Evolutionary conservation across 2,113 vertebrate species (phyloP).

Genomic region (Nothocercus julius): DNA sequence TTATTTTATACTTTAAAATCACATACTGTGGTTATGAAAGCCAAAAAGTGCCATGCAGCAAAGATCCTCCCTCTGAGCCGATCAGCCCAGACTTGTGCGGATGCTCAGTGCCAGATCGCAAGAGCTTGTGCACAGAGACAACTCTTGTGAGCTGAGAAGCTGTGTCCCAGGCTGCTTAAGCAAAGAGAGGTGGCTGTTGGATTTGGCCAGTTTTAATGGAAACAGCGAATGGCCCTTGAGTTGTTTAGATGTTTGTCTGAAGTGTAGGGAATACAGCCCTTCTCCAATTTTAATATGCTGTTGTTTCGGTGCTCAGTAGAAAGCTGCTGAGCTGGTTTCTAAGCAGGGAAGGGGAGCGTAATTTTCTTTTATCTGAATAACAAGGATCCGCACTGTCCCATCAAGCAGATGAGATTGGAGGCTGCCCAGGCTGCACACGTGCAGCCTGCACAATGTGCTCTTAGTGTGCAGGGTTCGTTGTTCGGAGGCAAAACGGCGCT

Average conservation of each 20-base stretch:
- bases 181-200: not conserved
- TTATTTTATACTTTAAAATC: not conserved
- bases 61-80: not conserved
- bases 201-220: not conserved
- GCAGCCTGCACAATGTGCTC: rapidly evolving
- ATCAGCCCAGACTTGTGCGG: not conserved
- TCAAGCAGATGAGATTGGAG: rapidly evolving
- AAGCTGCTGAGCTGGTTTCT: not conserved
- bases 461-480: not conserved
- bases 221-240: not conserved
- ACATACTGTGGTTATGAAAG: not conserved
- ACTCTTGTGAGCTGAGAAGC: not conserved
- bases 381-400: not conserved
- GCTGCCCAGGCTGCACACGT: rapidly evolving
- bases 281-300: rapidly evolving
- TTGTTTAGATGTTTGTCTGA: not conserved
- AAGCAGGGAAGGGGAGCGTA: not conserved
- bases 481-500: rapidly evolving
- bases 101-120: rapidly evolving
- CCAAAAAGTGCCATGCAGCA: not conserved
- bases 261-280: not conserved
- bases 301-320: rapidly evolving
- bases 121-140: not conserved
- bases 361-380: not conserved
- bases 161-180: not conserved